Evolutionary conservation across 1,140 invertebrate genomes (phyloP), one percentile per base, ranked within the genome.

Genomic region (Diorhabda carinulata): DNA sequence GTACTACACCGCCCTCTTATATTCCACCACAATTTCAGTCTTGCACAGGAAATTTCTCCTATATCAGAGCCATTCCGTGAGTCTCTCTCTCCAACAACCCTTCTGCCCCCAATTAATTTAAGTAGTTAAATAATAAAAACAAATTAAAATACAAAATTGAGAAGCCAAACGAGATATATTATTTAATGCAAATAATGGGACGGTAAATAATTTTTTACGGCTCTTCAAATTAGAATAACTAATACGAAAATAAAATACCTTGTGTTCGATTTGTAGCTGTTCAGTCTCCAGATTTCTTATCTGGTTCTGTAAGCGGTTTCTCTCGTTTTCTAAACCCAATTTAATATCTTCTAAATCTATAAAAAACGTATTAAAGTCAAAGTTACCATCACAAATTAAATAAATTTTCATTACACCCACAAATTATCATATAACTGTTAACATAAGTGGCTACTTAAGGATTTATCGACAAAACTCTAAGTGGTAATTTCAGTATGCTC

Each of bases 281-380:
- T 92, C 88, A 73, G 90, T 85, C 82, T 93, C 92, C 40, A 90
- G 84, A 75, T 95, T 93, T 71, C 92, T 88, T 7, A 94, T 78
- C 73, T 88, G 83, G 5, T 87, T 86, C 77, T 93, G 87, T 42
- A 93, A 77, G 61, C 90, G 84, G 61, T 85, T 84, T 73, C 91
- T 83, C 71, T 92, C 89, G 66, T 87, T 82, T 78, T 94, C 91
- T 8, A 94, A 75, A 0, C 86, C 83, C 40, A 86, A 84, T 76
- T 90, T 91, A 56, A 87, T 84, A 74, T 95, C 93, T 81, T 95
- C 93, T 68, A 96, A 77, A 60, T 86, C 90, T 91, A 69, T 64
- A 74, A 60, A 62, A 8, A 58, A 56, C 4, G 41, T 41, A 61
- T 61, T 25, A 9, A 61, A 5, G n/a, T 61, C 8, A 47, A 7